Percentiles rank a stretch among this genome's conserved stretches.
phyloP scores from a whole-genome alignment of 2,113 vertebrate genomes.

The Blennius ocellaris region DNA sequence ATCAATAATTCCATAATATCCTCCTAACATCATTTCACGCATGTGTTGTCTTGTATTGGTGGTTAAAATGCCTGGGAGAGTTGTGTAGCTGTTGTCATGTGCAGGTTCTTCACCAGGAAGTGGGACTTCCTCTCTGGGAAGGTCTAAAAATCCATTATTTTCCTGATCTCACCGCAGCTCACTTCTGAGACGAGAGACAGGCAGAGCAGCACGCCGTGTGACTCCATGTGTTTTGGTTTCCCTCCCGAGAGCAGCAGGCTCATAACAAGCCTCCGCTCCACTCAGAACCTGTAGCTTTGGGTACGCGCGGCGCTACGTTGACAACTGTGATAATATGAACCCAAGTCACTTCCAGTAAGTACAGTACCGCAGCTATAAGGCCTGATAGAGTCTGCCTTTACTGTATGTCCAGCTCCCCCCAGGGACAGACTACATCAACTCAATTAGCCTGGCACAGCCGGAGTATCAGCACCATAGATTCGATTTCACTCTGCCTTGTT shows the following conservation, averaged over 20 bases:
- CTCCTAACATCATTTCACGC: no score
- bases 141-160: no score
- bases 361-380: slow-evolving; percentile 66
- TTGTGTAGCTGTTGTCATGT: no score
- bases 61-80: no score
- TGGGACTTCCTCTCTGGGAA: no score
- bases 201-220: no score
- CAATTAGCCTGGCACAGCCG: slow-evolving; percentile 80
- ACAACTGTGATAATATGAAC: slow-evolving; percentile 64
- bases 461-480: slow-evolving; percentile 82
- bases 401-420: slow-evolving; percentile 77
- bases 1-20: no score
- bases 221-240: no score
- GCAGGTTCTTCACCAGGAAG: no score
- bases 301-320: slow-evolving; percentile 28
- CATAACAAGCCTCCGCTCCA: slow-evolving; percentile 45
- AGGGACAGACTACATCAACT: slow-evolving; percentile 81
- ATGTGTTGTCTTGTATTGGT: no score
- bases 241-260: slow-evolving; percentile 29
- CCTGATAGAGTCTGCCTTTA: slow-evolving; percentile 79
- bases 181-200: no score
- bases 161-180: no score
- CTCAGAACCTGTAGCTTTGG: slow-evolving; percentile 28
- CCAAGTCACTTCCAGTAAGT: slow-evolving; percentile 67
- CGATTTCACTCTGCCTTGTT: slow-evolving; percentile 83